Evolutionary conservation across 2,797 vertebrate genomes (phyloP).

Genomic region (Remorina albescens): DNA sequence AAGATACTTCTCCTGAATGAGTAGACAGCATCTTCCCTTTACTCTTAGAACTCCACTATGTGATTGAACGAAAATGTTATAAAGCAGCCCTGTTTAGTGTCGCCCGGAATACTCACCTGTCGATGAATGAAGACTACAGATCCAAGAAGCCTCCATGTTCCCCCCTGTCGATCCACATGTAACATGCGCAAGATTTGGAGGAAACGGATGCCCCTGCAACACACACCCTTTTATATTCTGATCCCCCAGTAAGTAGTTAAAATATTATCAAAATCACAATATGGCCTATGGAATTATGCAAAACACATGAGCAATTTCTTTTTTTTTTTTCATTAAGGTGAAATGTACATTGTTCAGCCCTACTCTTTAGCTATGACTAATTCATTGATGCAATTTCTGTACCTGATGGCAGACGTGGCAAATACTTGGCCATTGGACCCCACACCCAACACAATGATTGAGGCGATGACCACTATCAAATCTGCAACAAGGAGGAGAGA

Average conservation of each 20-base stretch:
- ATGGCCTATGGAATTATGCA: too few relatives aligned
- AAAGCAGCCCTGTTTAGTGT: neutral
- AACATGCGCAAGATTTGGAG: conserved; percentile 94
- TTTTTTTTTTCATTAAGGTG: too few relatives aligned
- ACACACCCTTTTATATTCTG: conserved; percentile 24
- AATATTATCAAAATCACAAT: too few relatives aligned
- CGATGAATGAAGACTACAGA: conserved; percentile 94
- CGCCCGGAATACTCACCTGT: conserved; percentile 79
- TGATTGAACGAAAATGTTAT: too few relatives aligned
- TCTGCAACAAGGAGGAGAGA: conserved; percentile 73
- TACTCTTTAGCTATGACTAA: neutral
- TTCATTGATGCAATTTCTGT: conserved; percentile 18
- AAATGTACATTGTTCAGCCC: too few relatives aligned
- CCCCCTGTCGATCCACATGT: conserved; percentile 92
- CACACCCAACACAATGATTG: conserved; percentile 91
- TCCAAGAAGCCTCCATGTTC: conserved; percentile 92
- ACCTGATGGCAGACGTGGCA: conserved; percentile 94
- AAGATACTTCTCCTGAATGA: neutral
- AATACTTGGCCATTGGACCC: conserved; percentile 94
- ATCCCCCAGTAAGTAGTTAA: neutral
- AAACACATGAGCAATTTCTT: too few relatives aligned
- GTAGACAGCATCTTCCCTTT: neutral
- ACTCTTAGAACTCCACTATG: neutral
- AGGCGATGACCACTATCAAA: conserved; percentile 92
- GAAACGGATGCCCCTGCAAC: conserved; percentile 89